Evolutionary conservation across 2,888 invertebrate species (phyloP).

Genomic region (Drosophila pseudotakahashii): DNA sequence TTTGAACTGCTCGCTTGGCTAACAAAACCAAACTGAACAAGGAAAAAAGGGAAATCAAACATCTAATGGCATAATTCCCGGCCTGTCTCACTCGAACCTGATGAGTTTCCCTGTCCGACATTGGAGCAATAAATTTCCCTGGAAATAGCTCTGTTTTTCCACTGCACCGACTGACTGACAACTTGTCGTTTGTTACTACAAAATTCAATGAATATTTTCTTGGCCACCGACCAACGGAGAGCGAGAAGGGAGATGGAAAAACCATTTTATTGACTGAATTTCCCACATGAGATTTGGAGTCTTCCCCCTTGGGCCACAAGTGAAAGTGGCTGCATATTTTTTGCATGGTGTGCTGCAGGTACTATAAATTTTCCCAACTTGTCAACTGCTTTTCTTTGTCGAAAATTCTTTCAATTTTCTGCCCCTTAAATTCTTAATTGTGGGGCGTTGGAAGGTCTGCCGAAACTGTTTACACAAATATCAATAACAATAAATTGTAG

Average conservation of each 20-base stretch:
- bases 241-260: slow-evolving; percentile 23
- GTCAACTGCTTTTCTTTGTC: slow-evolving; percentile 53
- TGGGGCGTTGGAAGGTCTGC: background rate
- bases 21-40: slow-evolving; percentile 34
- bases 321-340: slow-evolving; percentile 43
- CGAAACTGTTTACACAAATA: slow-evolving; percentile 63
- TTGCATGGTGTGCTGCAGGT: slow-evolving; percentile 45
- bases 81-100: slow-evolving; percentile 11
- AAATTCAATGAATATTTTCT: slow-evolving; percentile 79
- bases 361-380: slow-evolving; percentile 49
- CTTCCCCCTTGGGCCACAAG: slow-evolving; percentile 37
- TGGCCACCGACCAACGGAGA: slow-evolving; percentile 22
- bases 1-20: slow-evolving; percentile 49
- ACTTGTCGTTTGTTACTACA: slow-evolving; percentile 69
- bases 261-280: slow-evolving; percentile 61
- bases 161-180: slow-evolving; percentile 56
- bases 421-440: slow-evolving; percentile 72
- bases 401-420: slow-evolving; percentile 38
- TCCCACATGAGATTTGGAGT: slow-evolving; percentile 55
- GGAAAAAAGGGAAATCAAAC: slow-evolving; percentile 32
- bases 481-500: slow-evolving; percentile 77
- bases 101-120: slow-evolving; percentile 21
- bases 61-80: slow-evolving; percentile 46
- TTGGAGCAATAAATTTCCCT: slow-evolving; percentile 26
- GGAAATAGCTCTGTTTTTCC: slow-evolving; percentile 29